Conservation (phyloP, 2,888 invertebrate species). For the Microctonus hyperodae region DNA sequence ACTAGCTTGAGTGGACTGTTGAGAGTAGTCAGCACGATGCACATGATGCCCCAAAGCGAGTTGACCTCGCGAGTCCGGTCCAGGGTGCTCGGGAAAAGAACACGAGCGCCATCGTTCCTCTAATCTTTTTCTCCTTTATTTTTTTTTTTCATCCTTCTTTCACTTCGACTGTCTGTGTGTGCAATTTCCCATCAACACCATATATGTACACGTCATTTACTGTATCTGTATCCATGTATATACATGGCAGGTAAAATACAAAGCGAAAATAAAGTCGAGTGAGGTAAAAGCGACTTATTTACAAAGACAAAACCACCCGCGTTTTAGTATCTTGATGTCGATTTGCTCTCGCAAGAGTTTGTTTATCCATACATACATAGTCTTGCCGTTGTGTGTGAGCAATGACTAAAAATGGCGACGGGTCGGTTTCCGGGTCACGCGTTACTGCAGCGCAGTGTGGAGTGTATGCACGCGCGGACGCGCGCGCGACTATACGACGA, state of each 20-base stretch:
- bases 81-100: slow-evolving; percentile 42
- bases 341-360: too few species aligned
- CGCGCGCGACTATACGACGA: slow-evolving; percentile 22
- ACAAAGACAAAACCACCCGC: neutral
- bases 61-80: slow-evolving; percentile 57
- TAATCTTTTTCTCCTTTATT: slow-evolving; percentile 49
- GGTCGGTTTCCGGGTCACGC: slow-evolving; percentile 59
- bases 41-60: slow-evolving; percentile 62
- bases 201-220: neutral
- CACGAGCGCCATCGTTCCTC: slow-evolving; percentile 51
- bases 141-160: too few species aligned
- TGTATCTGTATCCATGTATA: neutral
- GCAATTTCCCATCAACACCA: neutral
- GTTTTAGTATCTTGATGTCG: too few species aligned
- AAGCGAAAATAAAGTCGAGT: neutral
- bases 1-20: neutral
- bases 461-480: neutral
- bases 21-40: slow-evolving; percentile 55
- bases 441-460: slow-evolving; percentile 42
- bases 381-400: slow-evolving; percentile 25
- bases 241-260: neutral
- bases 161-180: neutral
- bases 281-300: too few species aligned
- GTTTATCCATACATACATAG: too few species aligned
- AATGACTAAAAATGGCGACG: slow-evolving; percentile 48